Evolutionary conservation across 2,888 invertebrate species (phyloP).

Genomic region (Camponotus fellah): DNA sequence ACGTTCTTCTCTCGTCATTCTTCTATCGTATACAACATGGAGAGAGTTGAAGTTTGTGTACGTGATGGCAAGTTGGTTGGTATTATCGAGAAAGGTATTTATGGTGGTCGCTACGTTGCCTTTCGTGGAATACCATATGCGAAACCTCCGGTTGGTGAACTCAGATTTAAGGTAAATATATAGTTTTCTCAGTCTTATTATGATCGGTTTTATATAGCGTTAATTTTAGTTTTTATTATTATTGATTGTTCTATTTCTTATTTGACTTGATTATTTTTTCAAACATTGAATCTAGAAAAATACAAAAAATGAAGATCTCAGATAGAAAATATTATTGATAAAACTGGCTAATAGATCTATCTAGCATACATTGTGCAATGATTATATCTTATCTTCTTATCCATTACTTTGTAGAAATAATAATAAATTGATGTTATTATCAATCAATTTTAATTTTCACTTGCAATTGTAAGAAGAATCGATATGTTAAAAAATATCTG

Average conservation of each 20-base stretch:
- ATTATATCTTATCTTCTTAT: too few species aligned
- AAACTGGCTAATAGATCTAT: too few species aligned
- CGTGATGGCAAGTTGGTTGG: conserved; percentile 19
- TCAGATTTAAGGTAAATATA: conserved; percentile 22
- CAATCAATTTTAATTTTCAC: not conserved
- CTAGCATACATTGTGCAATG: too few species aligned
- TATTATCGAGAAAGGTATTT: not conserved
- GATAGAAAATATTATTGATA: too few species aligned
- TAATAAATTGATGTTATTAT: too few species aligned
- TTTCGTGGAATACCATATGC: conserved; percentile 40
- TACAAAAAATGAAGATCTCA: too few species aligned
- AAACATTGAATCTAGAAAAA: too few species aligned
- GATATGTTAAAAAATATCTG: not conserved
- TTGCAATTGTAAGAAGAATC: not conserved
- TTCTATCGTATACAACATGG: not conserved
- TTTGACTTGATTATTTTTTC: too few species aligned
- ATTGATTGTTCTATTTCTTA: too few species aligned
- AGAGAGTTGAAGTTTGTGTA: not conserved
- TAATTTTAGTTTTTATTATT: not conserved
- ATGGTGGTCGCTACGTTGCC: not conserved
- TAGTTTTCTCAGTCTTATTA: not conserved
- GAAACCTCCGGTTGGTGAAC: conserved; percentile 15
- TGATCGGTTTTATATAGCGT: not conserved
- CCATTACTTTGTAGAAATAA: too few species aligned
- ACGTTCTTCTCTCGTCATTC: not conserved